Evolutionary conservation across 2,888 invertebrate species (phyloP).

Genomic region (Cyclophora albipunctata): DNA sequence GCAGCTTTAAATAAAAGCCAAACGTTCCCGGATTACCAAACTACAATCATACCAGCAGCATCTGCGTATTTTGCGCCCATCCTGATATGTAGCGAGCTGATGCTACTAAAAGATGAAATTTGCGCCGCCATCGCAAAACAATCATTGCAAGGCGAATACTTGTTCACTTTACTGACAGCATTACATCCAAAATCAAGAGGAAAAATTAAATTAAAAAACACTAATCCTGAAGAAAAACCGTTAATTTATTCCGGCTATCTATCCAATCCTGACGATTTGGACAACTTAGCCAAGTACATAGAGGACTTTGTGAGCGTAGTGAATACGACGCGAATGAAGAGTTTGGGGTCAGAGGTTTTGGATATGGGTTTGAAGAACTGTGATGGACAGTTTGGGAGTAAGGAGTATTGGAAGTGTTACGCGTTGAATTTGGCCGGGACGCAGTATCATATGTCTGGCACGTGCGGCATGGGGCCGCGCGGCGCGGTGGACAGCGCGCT

Average conservation of each 20-base stretch:
- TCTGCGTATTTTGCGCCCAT: slow-evolving; percentile 22
- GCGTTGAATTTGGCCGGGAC: slow-evolving; percentile 32
- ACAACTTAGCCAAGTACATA: slow-evolving; percentile 18
- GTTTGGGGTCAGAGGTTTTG: slow-evolving; percentile 18
- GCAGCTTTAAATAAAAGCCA: slow-evolving; percentile 31
- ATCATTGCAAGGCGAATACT: slow-evolving; percentile 21
- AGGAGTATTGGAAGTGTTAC: slow-evolving; percentile 46
- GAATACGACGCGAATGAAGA: slow-evolving; percentile 23
- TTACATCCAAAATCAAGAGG: slow-evolving; percentile 40
- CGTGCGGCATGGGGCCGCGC: slow-evolving; percentile 28
- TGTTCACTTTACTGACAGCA: slow-evolving; percentile 29
- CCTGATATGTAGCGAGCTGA: slow-evolving; percentile 26
- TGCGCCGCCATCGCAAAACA: slow-evolving; percentile 26
- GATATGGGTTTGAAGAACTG: slow-evolving; percentile 32
- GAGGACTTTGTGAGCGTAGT: slow-evolving; percentile 25
- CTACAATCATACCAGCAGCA: slow-evolving; percentile 23
- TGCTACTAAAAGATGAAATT: slow-evolving; percentile 27
- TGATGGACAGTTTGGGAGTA: slow-evolving; percentile 28
- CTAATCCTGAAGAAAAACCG: slow-evolving; percentile 30
- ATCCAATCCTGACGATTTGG: slow-evolving; percentile 26
- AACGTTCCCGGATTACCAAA: slow-evolving; percentile 40
- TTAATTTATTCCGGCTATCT: slow-evolving; percentile 34
- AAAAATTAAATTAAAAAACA: slow-evolving; percentile 28
- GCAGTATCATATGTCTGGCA: slow-evolving; percentile 33
- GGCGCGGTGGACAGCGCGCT: slow-evolving; percentile 29